phyloP scores from a whole-genome alignment of 2,888 invertebrate species.

The Luperina nickerlii region DNA sequence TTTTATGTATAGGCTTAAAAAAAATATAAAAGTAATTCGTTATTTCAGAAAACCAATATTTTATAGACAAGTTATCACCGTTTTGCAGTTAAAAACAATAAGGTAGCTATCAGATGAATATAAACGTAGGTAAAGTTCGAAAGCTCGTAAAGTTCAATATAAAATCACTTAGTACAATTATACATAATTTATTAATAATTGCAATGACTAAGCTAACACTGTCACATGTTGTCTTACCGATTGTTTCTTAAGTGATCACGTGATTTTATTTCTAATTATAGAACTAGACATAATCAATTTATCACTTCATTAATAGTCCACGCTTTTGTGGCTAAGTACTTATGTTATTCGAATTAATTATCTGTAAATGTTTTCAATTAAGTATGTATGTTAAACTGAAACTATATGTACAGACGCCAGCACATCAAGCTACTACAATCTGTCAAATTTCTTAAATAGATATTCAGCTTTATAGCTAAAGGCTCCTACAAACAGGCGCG shows the following conservation, averaged over 20 bases:
- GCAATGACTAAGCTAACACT: constrained; percentile 41
- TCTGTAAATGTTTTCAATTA: background rate
- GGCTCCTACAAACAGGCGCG: too few relatives aligned
- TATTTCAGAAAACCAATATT: background rate
- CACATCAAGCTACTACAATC: too few relatives aligned
- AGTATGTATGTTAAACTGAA: too few relatives aligned
- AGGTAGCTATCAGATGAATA: background rate
- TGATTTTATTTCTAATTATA: constrained; percentile 59
- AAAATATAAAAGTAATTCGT: too few relatives aligned
- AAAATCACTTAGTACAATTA: constrained; percentile 29
- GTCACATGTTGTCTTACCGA: constrained; percentile 32
- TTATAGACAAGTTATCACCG: too few relatives aligned
- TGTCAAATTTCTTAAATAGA: too few relatives aligned
- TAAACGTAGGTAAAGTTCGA: background rate
- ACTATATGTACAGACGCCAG: too few relatives aligned
- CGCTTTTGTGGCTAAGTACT: constrained; percentile 14
- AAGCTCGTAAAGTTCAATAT: constrained; percentile 15
- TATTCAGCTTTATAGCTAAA: too few relatives aligned
- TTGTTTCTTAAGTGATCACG: constrained; percentile 44
- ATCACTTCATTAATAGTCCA: constrained; percentile 44
- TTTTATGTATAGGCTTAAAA: background rate
- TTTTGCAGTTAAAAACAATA: background rate
- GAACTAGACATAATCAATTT: constrained; percentile 27
- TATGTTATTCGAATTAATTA: background rate
- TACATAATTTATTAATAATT: constrained; percentile 24